Percentiles rank a stretch among this genome's conserved stretches.
phyloP scores from a whole-genome alignment of 2,113 vertebrate genomes.

The Lontra canadensis region DNA sequence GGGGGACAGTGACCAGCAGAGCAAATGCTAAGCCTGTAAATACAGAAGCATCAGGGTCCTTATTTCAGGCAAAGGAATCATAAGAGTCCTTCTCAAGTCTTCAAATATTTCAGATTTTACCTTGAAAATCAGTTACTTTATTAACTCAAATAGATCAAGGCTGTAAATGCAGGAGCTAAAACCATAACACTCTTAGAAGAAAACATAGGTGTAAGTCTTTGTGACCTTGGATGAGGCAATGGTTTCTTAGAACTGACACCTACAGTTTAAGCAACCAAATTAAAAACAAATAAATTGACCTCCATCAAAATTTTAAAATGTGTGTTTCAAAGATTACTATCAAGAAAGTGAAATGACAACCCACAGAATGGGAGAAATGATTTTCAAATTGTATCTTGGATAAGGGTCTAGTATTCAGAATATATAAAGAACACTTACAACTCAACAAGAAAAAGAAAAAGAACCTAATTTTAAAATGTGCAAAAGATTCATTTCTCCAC shows the following conservation, averaged over 20 bases:
- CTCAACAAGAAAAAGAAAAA: background rate
- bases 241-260: background rate
- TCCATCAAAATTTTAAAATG: constrained; percentile 9
- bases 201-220: background rate
- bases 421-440: background rate
- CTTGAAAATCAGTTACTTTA: background rate
- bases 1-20: constrained; percentile 91
- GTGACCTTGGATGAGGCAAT: background rate
- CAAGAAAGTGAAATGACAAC: background rate
- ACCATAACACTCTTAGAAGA: constrained; percentile 20
- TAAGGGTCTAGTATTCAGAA: background rate
- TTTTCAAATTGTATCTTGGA: background rate
- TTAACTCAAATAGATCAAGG: background rate
- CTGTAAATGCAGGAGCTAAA: background rate
- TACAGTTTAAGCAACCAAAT: background rate
- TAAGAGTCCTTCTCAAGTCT: background rate
- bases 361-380: background rate
- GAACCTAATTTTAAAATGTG: background rate
- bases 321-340: background rate
- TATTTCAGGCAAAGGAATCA: background rate
- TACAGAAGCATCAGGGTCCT: background rate
- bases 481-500: background rate
- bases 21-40: constrained; percentile 93
- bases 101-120: background rate
- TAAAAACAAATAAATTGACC: background rate